Base-by-base conservation (phyloP, 2,797 vertebrate genomes). In the Eupleurogrammus muticus region DNA sequence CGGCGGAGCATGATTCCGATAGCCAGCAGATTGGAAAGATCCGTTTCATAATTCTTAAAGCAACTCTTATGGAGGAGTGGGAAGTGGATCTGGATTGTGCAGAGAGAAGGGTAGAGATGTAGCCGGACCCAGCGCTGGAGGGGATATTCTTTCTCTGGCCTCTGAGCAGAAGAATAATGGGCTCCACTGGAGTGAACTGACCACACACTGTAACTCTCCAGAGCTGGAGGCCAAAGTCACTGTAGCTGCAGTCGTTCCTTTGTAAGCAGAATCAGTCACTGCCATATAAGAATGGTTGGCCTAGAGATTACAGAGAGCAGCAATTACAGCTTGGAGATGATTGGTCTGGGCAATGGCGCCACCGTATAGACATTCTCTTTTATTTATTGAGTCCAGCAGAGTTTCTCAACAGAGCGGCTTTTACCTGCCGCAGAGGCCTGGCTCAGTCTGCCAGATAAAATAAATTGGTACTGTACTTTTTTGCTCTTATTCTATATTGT, bases 221-320 rank as follows among this genome's bases (percentile, higher is more conserved):
- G 57, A 86, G 87, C 89, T 78, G 19, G 82, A 86, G 87, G 89
- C 83, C 80, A 87, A 88, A 88, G 74, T 88, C 77, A 71, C 78
- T 86, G 84, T 75, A 75, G 85, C 87, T 74, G 80, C 82, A 84
- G 83, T 64, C 79, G 83, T 91, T 82, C 68, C 73, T 83, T 68
- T 82, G 80, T 72, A 75, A 85, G 82, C 80, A 79, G 75, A 82
- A 80, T 86, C 77, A 9, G 53, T 82, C 77, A 82, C 77, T 81
- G 69, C 59, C 68, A 48, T 51, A 69, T 17, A 70, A 86, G 64
- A 82, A 67, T 52, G 55, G 64, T 80, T 51, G 55, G 61, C 47
- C 68, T 20, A 19, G 62, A 79, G 67, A 87, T 75, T 75, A 58
- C 58, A 84, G 40, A 55, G 70, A 70, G 75, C 57, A 53, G 66